A percentile compares a stretch with the other conserved stretches of the same genome.
phyloP scores from a whole-genome alignment of 2,797 vertebrate genomes.

The Decapterus maruadsi region DNA sequence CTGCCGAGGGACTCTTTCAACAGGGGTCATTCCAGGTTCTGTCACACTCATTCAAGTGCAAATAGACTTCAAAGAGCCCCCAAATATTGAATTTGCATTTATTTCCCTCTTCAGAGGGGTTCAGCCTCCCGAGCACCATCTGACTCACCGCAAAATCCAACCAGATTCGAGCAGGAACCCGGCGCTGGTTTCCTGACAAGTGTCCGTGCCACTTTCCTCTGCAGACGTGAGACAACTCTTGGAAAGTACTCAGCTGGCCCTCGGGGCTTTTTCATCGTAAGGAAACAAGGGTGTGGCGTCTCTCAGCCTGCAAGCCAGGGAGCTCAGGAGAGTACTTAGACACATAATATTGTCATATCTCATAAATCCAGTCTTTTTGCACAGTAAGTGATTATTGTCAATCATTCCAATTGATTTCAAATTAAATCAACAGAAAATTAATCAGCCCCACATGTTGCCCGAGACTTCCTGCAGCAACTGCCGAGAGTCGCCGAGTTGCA shows the following conservation, averaged over 20 bases:
- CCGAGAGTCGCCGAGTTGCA: conserved; percentile 40
- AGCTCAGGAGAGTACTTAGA: conserved; percentile 67
- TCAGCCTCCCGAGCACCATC: conserved; percentile 66
- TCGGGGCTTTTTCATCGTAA: conserved; percentile 66
- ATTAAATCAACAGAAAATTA: conserved; percentile 58
- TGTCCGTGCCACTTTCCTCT: conserved; percentile 79
- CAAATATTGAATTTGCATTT: conserved; percentile 77
- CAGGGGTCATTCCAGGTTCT: conserved; percentile 76
- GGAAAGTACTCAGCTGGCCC: conserved; percentile 68
- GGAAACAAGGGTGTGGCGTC: conserved; percentile 77
- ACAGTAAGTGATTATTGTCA: conserved; percentile 62
- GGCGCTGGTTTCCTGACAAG: conserved; percentile 75
- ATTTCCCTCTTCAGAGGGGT: conserved; percentile 70
- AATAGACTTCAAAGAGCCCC: conserved; percentile 70
- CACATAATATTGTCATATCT: conserved; percentile 63
- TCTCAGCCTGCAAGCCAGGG: conserved; percentile 56
- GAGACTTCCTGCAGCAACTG: conserved; percentile 25
- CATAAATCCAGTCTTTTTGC: conserved; percentile 57
- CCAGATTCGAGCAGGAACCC: conserved; percentile 68
- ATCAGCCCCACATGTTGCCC: conserved; percentile 43
- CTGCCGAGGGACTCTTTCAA: conserved; percentile 43
- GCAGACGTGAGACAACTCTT: conserved; percentile 78
- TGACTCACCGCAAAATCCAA: conserved; percentile 69
- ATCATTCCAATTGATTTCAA: conserved; percentile 64
- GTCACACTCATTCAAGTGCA: conserved; percentile 72